Evolutionary conservation across 2,888 invertebrate genomes (phyloP), one percentile per base, ranked within the genome.

Genomic region (Campopleginae sp.): DNA sequence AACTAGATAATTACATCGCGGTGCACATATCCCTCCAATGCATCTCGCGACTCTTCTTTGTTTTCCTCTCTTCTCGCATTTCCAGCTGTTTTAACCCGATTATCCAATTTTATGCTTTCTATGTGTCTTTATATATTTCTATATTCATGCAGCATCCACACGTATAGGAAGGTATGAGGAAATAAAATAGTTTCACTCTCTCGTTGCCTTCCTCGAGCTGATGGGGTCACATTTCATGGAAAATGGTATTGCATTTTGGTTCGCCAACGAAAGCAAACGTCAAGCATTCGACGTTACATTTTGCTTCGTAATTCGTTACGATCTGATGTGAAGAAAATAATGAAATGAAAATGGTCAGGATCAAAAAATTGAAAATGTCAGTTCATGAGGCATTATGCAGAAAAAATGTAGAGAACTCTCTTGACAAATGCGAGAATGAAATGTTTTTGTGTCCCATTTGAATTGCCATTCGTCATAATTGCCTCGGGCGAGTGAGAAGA

Each of bases 1-100:
- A 86, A 86, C 82, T 77, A 70, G 85, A 86, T 82, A 86, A 86
- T 86, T 86, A 86, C 85, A 82, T 85, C 76, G 80, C 76, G 80
- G 48, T 74, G 54, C 76, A 74, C 58, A 46, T 23, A 65, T 58
- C 27, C 7, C 61, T 10, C 74, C 68, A 23, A 44, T 63, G 23
- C 51, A 65, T 58, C 72, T 68, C 54, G 63, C 51, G 72, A 51
- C n/a, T 71, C 65, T 46, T 75, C 58, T 48, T 68, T 77, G 33
- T 83, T 80, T 80, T 70, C 58, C 48, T 83, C 74, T 51, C 23
- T 31, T 19, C 48, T 42, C 71, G 51, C 27, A 23, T 44, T 66
- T 77, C 68, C 80, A 65, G 46, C 68, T 63, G 38, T 77, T 82
- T 83, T 74, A 83, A 86, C 80, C 38, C 72, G 80, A 80, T 83